phyloP scores from a whole-genome alignment of 2,888 invertebrate genomes.

The Bombylius major region DNA sequence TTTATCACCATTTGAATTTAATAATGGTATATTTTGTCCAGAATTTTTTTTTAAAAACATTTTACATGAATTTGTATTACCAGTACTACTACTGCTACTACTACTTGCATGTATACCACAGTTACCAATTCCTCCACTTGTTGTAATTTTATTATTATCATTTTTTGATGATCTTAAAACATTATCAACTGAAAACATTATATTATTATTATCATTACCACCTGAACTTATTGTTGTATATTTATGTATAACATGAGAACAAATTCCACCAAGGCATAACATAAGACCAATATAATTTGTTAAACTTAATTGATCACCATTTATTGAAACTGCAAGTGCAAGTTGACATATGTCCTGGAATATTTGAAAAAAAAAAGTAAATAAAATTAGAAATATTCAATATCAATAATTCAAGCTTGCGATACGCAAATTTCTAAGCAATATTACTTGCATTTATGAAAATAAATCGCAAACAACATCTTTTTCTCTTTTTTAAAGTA shows the following conservation, averaged over 20 bases:
- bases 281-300: conserved; percentile 77
- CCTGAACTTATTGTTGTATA: conserved; percentile 23
- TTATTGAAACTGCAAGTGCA: conserved; percentile 72
- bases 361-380: conserved; percentile 18
- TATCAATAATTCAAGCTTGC: neutral
- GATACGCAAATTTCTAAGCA: no score
- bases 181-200: neutral
- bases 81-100: conserved; percentile 13
- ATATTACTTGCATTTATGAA: no score
- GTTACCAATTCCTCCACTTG: conserved; percentile 6
- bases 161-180: neutral
- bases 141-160: neutral
- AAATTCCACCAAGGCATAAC: conserved; percentile 80
- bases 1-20: conserved; percentile 21
- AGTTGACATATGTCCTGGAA: conserved; percentile 85
- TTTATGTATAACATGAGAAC: conserved; percentile 70
- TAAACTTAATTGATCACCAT: conserved; percentile 70
- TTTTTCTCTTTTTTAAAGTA: no score
- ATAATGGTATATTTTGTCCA: conserved; percentile 28
- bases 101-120: conserved; percentile 2
- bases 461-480: no score
- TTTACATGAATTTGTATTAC: neutral
- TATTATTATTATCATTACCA: neutral
- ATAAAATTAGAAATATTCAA: neutral
- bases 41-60: neutral